Evolutionary conservation across 2,888 invertebrate genomes (phyloP), one percentile per base, ranked within the genome.

Genomic region (Teleiodes luculella): DNA sequence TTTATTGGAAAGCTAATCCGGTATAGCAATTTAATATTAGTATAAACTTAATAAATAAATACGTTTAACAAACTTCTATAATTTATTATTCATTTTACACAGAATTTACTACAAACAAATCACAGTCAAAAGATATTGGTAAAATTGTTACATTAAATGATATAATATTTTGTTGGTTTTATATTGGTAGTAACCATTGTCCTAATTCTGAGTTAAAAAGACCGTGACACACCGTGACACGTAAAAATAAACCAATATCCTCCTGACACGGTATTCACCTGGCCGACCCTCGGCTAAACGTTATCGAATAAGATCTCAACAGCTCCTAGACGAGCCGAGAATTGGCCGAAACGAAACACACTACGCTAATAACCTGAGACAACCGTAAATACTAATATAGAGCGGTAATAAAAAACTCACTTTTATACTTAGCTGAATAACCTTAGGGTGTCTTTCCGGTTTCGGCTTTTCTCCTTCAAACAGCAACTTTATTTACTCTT

Each of bases 331-430:
- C 64, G 67, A 72, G 63, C 65, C 68, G 67, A 67, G 69, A 76
- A 78, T 79, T 74, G 65, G 72, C 65, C 68, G 72, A 70, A 70
- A 67, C 68, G 71, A 69, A 70, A 67, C 65, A 65, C 59, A 65
- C 65, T 55, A 66, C 63, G 68, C 81, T 82, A 86, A 86, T 81
- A 78, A 77, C 76, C 70, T 72, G 75, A 80, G 86, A 88, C 87
- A 89, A 86, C 72, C 89, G 86, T 89, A 75, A 83, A 85, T 83
- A 80, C 85, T 83, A 78, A 83, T 78, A 84, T 70, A 83, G 70
- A 73, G 72, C 69, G 70, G 52, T 60, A 65, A 77, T 79, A 83
- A 83, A 81, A 81, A 82, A 77, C 74, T 66, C 64, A 64, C 66
- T 73, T 41, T 78, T 80, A 76, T 82, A 85, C 75, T 81, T 80